Conservation (phyloP, 2,797 vertebrate genomes). For the Glyptemys insculpta region DNA sequence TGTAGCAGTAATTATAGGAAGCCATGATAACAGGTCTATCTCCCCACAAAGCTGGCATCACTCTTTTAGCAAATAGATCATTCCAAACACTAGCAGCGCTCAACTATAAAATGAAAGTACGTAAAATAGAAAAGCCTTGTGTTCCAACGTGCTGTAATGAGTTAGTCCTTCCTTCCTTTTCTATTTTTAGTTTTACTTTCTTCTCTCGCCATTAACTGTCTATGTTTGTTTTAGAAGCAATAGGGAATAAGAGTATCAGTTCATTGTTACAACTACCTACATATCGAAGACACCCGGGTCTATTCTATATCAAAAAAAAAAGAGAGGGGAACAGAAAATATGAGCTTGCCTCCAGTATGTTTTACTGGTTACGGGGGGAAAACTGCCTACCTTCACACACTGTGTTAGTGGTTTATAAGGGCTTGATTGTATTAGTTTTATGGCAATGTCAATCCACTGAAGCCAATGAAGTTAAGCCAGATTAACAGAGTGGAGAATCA, state of each 20-base stretch:
- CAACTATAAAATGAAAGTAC: conserved; percentile 44
- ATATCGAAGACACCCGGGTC: rapidly evolving
- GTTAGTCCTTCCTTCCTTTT: conserved; percentile 51
- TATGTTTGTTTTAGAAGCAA: conserved; percentile 41
- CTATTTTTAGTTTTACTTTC: conserved; percentile 52
- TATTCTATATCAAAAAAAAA: background rate
- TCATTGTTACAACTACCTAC: conserved; percentile 24
- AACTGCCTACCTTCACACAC: background rate
- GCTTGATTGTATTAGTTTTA: background rate
- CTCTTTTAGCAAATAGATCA: conserved; percentile 64
- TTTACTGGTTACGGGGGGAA: background rate
- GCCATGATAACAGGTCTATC: conserved; percentile 78
- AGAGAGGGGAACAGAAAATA: background rate
- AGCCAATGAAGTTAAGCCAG: background rate
- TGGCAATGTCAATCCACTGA: background rate
- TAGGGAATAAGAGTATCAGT: conserved; percentile 17
- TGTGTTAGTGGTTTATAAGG: rapidly evolving
- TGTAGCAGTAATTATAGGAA: conserved; percentile 83
- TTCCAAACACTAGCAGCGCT: conserved; percentile 55
- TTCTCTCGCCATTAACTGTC: conserved; percentile 42
- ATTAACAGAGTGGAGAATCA: background rate
- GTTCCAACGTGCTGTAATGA: conserved; percentile 64
- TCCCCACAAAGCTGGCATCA: conserved; percentile 67
- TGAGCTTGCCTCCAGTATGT: background rate
- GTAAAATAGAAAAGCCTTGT: conserved; percentile 43